These are phyloP conservation scores for Platyura marginata DNA, from an alignment of 1,140 invertebrate genomes.

Conservation along the genomic window DNA sequence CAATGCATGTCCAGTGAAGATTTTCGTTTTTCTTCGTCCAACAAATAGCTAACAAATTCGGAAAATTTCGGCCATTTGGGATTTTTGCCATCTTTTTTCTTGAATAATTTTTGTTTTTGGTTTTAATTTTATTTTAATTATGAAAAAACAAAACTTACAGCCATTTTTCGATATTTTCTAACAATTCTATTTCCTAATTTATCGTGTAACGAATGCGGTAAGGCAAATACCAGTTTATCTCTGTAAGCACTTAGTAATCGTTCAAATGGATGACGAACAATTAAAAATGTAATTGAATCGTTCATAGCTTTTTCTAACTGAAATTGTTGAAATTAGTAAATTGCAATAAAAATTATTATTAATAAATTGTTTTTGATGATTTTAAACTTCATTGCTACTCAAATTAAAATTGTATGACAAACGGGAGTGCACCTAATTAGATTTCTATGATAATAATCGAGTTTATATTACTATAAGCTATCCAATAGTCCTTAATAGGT, in stretches of 20 bases:
- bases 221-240: slow-evolving; percentile 67
- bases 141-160: no score
- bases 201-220: slow-evolving; percentile 61
- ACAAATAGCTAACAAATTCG: slow-evolving; percentile 55
- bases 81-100: slow-evolving; percentile 11
- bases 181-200: slow-evolving; percentile 60
- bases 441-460: no score
- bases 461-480: no score
- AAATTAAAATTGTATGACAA: slow-evolving; percentile 7
- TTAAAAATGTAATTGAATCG: slow-evolving; percentile 58
- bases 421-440: no score
- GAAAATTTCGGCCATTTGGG: slow-evolving; percentile 52
- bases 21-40: slow-evolving; percentile 42
- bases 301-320: slow-evolving; percentile 25
- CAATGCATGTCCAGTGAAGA: slow-evolving; percentile 77
- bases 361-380: no score
- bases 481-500: no score
- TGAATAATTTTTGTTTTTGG: no score
- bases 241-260: slow-evolving; percentile 74
- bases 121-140: background rate
- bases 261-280: slow-evolving; percentile 79
- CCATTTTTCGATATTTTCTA: slow-evolving; percentile 42
- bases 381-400: no score
- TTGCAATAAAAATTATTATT: no score
- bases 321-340: slow-evolving; percentile 4